These are phyloP conservation scores for Sialis lutaria DNA, from an alignment of 2,888 invertebrate species.

Conservation along the genomic window DNA sequence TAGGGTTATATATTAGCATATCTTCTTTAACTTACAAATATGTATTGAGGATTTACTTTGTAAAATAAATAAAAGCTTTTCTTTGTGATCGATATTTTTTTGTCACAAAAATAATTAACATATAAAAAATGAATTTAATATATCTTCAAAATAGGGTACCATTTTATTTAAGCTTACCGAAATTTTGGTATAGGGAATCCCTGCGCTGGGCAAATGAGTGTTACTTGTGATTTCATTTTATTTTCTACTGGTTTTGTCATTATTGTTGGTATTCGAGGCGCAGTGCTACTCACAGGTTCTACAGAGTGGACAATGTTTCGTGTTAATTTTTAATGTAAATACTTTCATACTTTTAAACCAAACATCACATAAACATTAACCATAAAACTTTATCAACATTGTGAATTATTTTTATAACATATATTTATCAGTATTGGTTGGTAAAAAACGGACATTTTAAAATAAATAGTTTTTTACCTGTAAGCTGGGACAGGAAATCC, in stretches of 20 bases:
- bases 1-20: too few relatives aligned
- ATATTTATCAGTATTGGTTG: too few relatives aligned
- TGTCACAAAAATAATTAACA: too few relatives aligned
- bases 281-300: constrained; percentile 55
- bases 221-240: constrained; percentile 20
- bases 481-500: constrained; percentile 56
- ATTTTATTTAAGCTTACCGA: constrained; percentile 21
- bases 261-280: constrained; percentile 43
- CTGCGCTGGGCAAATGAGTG: constrained; percentile 34
- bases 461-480: constrained; percentile 31
- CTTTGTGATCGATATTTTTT: too few relatives aligned
- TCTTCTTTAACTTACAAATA: too few relatives aligned
- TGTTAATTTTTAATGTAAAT: neutral
- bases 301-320: constrained; percentile 8
- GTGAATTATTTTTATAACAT: too few relatives aligned
- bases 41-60: too few relatives aligned
- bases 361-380: neutral
- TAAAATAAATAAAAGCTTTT: too few relatives aligned
- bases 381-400: constrained; percentile 9
- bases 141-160: neutral
- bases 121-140: neutral
- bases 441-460: too few relatives aligned
- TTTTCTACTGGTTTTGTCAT: constrained; percentile 17
- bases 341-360: too few relatives aligned
- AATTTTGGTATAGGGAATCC: constrained; percentile 35